Percentiles rank a stretch among this genome's conserved stretches.
phyloP scores from a whole-genome alignment of 2,888 invertebrate genomes.

The Erpobdella octoculata region DNA sequence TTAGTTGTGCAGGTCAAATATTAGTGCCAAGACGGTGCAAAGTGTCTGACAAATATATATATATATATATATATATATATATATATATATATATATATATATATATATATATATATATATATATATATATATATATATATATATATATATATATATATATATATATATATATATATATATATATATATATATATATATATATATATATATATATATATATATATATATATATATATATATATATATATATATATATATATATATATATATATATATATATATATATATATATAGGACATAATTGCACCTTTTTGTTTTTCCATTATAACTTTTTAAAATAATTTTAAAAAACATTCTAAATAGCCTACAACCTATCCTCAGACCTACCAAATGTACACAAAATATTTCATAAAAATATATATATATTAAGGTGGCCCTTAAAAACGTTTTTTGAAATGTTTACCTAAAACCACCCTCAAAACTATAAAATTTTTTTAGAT shows the following conservation, averaged over 20 bases:
- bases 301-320: too few relatives aligned
- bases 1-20: too few relatives aligned
- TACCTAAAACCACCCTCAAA: too few relatives aligned
- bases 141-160: constrained; percentile 1
- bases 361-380: too few relatives aligned
- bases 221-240: neutral
- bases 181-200: neutral
- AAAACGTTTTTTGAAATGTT: too few relatives aligned
- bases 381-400: too few relatives aligned
- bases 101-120: neutral
- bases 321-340: too few relatives aligned
- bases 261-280: neutral
- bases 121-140: neutral
- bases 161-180: neutral
- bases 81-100: neutral
- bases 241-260: neutral
- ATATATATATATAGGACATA: too few relatives aligned
- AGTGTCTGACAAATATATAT: too few relatives aligned
- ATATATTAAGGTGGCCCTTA: neutral
- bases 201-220: neutral
- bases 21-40: too few relatives aligned
- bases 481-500: too few relatives aligned
- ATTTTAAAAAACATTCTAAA: too few relatives aligned
- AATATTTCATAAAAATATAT: neutral
- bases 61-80: neutral